Conservation (phyloP, 2,113 vertebrate species). For the Microcebus ravelobensis region DNA sequence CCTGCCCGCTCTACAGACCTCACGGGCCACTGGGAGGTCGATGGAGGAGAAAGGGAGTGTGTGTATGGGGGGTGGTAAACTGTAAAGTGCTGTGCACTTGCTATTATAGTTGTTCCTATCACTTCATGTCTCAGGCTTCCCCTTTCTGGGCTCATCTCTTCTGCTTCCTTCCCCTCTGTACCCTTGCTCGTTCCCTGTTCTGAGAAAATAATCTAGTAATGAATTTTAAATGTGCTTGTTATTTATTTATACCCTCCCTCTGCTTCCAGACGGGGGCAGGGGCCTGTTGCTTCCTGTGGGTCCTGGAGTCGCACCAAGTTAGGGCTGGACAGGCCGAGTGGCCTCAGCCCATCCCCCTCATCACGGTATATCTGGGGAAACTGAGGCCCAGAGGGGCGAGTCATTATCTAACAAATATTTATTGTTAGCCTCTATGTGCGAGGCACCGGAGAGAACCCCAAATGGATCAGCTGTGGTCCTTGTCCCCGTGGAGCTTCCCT, state of each 20-base stretch:
- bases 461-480: not conserved
- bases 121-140: not conserved
- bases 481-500: accelerated
- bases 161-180: not conserved
- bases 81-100: accelerated
- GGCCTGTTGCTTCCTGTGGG: not conserved
- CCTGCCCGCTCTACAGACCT: not conserved
- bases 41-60: not conserved
- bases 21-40: accelerated
- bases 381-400: not conserved
- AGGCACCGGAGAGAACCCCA: not conserved
- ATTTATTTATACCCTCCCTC: conserved; percentile 54
- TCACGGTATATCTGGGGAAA: not conserved
- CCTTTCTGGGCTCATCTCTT: not conserved
- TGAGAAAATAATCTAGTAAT: conserved; percentile 46
- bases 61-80: accelerated
- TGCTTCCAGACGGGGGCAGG: not conserved
- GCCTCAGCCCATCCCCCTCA: accelerated
- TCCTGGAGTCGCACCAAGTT: not conserved
- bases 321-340: not conserved
- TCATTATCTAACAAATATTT: not conserved
- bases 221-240: conserved; percentile 47
- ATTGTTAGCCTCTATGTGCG: accelerated
- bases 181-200: not conserved
- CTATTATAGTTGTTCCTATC: not conserved